Evolutionary conservation across 2,797 vertebrate genomes (phyloP).

Genomic region (Sebastes minor): DNA sequence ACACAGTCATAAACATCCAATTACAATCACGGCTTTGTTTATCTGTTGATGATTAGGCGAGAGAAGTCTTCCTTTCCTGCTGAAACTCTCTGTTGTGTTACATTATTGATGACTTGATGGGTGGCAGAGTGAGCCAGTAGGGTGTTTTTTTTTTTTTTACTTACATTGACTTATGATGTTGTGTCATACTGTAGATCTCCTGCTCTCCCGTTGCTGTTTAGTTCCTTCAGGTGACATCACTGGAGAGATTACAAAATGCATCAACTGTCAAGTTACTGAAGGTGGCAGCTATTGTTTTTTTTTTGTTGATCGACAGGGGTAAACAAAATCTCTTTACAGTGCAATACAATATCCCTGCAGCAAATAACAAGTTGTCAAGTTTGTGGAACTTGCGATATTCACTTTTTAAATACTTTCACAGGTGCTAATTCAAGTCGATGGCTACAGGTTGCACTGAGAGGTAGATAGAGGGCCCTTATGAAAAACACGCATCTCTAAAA

Average conservation of each 20-base stretch:
- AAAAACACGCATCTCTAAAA: not conserved
- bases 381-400: not conserved
- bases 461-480: not conserved
- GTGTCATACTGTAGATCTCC: not conserved
- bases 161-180: not conserved
- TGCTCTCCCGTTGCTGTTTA: not conserved
- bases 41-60: slow-evolving; percentile 32
- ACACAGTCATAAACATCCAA: slow-evolving; percentile 22
- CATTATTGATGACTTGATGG: slow-evolving; percentile 1
- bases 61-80: not conserved
- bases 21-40: slow-evolving; percentile 36
- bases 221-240: not conserved
- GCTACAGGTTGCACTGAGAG: not conserved
- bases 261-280: slow-evolving; percentile 1
- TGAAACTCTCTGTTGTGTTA: slow-evolving; percentile 13
- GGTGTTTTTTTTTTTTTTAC: not conserved
- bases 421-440: not conserved
- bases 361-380: not conserved
- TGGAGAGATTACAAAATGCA: not conserved
- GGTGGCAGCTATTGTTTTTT: not conserved
- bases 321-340: not conserved
- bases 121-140: not conserved
- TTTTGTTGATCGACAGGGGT: not conserved
- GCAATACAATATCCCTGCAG: not conserved
- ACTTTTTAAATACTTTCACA: not conserved